Conservation (phyloP, 2,113 vertebrate genomes). For the Rhinoderma darwinii region DNA sequence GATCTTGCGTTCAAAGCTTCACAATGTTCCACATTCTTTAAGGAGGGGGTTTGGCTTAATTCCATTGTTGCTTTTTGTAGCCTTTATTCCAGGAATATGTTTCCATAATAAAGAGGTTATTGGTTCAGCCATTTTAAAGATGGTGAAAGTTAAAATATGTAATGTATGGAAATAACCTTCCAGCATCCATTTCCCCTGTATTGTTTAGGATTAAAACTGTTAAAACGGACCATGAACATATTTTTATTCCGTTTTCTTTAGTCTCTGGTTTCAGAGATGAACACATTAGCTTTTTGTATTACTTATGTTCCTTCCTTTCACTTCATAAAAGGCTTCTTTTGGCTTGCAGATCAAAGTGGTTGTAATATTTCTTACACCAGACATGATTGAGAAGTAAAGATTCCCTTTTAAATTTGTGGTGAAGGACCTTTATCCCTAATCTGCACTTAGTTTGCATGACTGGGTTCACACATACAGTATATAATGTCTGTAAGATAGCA, state of each 20-base stretch:
- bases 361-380: slow-evolving; percentile 72
- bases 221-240: slow-evolving; percentile 76
- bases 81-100: slow-evolving; percentile 82
- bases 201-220: slow-evolving; percentile 83
- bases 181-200: slow-evolving; percentile 76
- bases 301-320: slow-evolving; percentile 69
- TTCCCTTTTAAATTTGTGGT: slow-evolving; percentile 63
- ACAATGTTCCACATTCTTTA: slow-evolving; percentile 82
- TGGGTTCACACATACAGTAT: slow-evolving; percentile 75
- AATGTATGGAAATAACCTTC: slow-evolving; percentile 74
- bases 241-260: slow-evolving; percentile 70
- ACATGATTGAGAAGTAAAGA: slow-evolving; percentile 68
- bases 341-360: slow-evolving; percentile 71
- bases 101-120: slow-evolving; percentile 78
- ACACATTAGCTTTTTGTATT: slow-evolving; percentile 69
- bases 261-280: slow-evolving; percentile 67
- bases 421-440: slow-evolving; percentile 71
- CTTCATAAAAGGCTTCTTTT: slow-evolving; percentile 72
- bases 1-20: slow-evolving; percentile 78
- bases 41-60: slow-evolving; percentile 81
- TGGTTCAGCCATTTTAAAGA: slow-evolving; percentile 75
- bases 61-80: slow-evolving; percentile 81
- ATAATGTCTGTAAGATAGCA: slow-evolving; percentile 79
- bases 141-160: slow-evolving; percentile 71
- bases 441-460: slow-evolving; percentile 80